Percentiles rank a stretch among this genome's conserved stretches.
Evolutionary conservation across 2,113 vertebrate genomes (phyloP).

Genomic region (Poecile atricapillus): DNA sequence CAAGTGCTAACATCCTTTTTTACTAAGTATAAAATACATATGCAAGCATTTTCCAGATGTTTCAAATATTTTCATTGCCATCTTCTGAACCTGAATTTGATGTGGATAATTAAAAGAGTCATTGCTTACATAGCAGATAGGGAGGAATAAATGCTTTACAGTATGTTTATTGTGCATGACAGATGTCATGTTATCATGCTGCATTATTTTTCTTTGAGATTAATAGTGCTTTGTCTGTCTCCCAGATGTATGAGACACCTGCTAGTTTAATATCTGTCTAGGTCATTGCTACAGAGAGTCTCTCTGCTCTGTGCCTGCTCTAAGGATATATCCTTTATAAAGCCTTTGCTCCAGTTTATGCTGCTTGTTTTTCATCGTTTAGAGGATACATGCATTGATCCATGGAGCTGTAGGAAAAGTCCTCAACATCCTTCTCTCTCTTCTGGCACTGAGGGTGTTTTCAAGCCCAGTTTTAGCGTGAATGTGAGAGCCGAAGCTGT

Average conservation of each 20-base stretch:
- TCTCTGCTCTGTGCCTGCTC: not conserved
- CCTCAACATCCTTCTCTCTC: not conserved
- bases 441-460: not conserved
- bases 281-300: not conserved
- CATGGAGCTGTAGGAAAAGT: not conserved
- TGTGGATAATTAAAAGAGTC: conserved; percentile 5
- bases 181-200: not conserved
- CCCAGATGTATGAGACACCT: conserved; percentile 23
- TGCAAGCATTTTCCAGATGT: not conserved
- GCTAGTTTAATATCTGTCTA: conserved; percentile 18
- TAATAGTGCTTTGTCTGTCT: conserved; percentile 43
- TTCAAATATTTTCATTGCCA: not conserved
- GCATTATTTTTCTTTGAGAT: conserved; percentile 47
- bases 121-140: not conserved
- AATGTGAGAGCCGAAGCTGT: not conserved
- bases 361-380: not conserved
- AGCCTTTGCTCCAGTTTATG: not conserved
- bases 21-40: not conserved
- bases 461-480: not conserved
- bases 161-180: not conserved
- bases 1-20: not conserved
- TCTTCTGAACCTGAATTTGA: not conserved
- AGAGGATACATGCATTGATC: not conserved
- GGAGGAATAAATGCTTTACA: conserved; percentile 13
- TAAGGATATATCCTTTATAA: not conserved